Conservation (phyloP, 2,888 invertebrate species). For the Cylloceria caligata region DNA sequence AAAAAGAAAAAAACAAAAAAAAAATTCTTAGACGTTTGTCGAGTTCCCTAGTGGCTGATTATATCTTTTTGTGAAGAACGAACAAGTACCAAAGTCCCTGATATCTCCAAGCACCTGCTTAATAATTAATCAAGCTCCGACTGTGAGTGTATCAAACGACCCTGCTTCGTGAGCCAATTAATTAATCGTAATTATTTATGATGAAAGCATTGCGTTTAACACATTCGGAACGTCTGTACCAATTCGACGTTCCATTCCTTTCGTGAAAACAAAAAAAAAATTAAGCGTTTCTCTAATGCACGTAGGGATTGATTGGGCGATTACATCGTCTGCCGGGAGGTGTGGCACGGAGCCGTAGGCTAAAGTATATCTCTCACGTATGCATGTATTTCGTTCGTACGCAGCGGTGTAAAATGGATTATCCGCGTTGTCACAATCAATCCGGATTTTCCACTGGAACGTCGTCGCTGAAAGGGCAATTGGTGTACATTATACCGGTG, state of each 20-base stretch:
- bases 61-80: neutral
- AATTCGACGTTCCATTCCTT: neutral
- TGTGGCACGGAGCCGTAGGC: neutral
- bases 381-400: neutral
- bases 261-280: neutral
- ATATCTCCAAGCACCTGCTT: neutral
- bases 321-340: neutral
- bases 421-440: slow-evolving; percentile 24
- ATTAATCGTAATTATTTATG: slow-evolving; percentile 10
- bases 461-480: slow-evolving; percentile 14
- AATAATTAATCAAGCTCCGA: slow-evolving; percentile 7
- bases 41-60: slow-evolving; percentile 9
- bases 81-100: neutral
- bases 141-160: neutral
- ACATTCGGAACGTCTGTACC: too few relatives aligned
- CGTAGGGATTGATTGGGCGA: neutral
- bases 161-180: neutral
- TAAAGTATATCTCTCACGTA: neutral
- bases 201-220: neutral
- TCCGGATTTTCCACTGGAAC: slow-evolving; percentile 24
- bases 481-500: neutral
- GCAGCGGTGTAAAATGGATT: slow-evolving; percentile 18
- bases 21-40: neutral
- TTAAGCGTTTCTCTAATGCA: neutral
- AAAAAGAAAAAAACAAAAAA: too few relatives aligned